phyloP scores from a whole-genome alignment of 2,888 invertebrate species.

The Ormyrus labotus region DNA sequence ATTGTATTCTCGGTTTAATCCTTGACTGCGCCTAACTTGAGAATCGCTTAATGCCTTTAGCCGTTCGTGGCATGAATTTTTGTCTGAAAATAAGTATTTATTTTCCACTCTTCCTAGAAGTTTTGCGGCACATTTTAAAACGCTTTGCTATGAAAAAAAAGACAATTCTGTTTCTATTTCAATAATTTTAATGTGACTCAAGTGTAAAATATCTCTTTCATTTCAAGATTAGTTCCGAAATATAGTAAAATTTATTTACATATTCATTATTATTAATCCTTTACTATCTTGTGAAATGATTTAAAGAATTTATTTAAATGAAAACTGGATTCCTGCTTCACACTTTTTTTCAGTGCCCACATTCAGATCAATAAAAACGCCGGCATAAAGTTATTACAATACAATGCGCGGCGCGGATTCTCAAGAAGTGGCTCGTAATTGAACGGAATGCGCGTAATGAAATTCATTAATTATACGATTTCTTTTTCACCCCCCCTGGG shows the following conservation, averaged over 20 bases:
- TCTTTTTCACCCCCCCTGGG: conserved; percentile 10
- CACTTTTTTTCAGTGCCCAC: no score
- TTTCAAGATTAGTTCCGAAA: no score
- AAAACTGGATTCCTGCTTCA: no score
- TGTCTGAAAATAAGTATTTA: not conserved
- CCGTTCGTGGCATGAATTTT: conserved; percentile 37
- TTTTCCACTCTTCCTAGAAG: conserved; percentile 6
- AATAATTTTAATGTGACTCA: no score
- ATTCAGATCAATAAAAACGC: no score
- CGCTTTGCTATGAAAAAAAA: not conserved
- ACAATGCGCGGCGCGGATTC: conserved; percentile 23
- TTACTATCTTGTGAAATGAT: no score
- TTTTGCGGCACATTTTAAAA: conserved; percentile 26
- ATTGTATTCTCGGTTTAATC: conserved; percentile 19
- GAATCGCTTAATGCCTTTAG: conserved; percentile 27
- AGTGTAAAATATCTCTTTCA: no score
- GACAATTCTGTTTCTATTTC: no score
- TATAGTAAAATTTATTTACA: no score
- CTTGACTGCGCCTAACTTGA: conserved; percentile 31
- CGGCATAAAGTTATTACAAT: conserved; percentile 20
- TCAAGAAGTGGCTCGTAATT: conserved; percentile 13
- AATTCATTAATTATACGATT: conserved; percentile 10
- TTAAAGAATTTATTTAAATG: no score
- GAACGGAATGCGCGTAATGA: conserved; percentile 21
- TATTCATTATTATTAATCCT: no score